phyloP scores from a whole-genome alignment of 2,888 invertebrate genomes.

The Malthinus seriepunctatus region DNA sequence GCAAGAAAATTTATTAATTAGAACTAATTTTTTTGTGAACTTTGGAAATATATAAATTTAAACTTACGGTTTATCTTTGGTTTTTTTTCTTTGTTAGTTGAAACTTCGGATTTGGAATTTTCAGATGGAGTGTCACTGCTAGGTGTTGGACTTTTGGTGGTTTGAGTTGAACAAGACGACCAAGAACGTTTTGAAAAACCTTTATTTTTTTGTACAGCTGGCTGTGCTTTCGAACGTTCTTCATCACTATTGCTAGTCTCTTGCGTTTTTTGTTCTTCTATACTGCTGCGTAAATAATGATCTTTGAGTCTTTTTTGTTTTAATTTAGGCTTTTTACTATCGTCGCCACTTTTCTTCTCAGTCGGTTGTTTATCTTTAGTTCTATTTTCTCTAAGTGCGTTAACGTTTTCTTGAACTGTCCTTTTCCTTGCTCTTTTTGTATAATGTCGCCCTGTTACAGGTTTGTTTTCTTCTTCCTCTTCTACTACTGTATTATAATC shows the following conservation, averaged over 20 bases:
- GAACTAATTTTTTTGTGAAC: no score
- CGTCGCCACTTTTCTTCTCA: conserved; percentile 37
- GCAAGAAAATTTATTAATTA: conserved; percentile 12
- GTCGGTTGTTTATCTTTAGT: conserved; percentile 25
- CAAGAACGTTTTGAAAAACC: conserved; percentile 7
- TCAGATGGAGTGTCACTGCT: conserved; percentile 30
- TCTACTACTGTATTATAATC: neutral
- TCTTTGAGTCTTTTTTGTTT: conserved; percentile 47
- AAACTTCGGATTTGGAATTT: conserved; percentile 23
- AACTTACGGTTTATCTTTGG: conserved; percentile 40
- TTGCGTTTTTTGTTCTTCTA: conserved; percentile 60
- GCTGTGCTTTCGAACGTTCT: conserved; percentile 29
- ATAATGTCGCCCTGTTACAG: neutral
- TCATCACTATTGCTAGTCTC: conserved; percentile 59
- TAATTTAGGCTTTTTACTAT: conserved; percentile 37
- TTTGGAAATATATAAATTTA: no score
- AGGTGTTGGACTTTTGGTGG: conserved; percentile 19
- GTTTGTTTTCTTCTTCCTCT: neutral
- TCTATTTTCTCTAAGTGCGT: conserved; percentile 11
- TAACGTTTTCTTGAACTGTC: conserved; percentile 28
- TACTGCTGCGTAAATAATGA: conserved; percentile 46
- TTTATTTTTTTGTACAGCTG: conserved; percentile 1
- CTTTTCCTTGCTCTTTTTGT: conserved; percentile 39
- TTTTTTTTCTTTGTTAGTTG: conserved; percentile 36
- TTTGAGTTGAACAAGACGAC: conserved; percentile 13